Conservation (phyloP, 23 tunicate species). For the Diplosoma virens region DNA sequence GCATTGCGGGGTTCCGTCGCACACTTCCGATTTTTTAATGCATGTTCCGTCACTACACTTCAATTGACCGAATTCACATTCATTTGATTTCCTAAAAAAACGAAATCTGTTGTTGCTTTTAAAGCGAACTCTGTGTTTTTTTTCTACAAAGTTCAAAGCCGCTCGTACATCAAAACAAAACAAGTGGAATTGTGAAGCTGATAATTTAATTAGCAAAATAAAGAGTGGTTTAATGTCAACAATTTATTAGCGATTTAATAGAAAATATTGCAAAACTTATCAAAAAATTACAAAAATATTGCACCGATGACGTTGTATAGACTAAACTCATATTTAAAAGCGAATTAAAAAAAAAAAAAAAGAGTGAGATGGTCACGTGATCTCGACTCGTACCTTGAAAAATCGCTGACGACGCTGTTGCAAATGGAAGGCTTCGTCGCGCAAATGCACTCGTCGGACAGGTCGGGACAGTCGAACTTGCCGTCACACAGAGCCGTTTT, state of each 20-base stretch:
- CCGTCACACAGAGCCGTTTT: constrained; percentile 11
- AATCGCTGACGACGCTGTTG: neutral
- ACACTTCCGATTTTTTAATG: constrained; percentile 22
- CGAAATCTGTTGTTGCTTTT: neutral
- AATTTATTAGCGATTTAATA: too few species aligned
- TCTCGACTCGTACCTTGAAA: too few species aligned
- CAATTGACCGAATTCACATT: neutral
- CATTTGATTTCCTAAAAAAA: neutral
- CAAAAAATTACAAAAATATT: too few species aligned
- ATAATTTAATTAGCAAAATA: too few species aligned
- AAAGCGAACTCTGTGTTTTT: neutral
- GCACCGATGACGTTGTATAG: too few species aligned
- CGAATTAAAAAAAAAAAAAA: too few species aligned
- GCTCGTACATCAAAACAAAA: too few species aligned
- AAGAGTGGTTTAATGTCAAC: too few species aligned
- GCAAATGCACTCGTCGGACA: constrained; percentile 22
- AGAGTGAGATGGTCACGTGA: too few species aligned
- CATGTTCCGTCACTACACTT: constrained; percentile 52
- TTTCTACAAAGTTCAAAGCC: neutral
- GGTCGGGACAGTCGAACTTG: constrained; percentile 23
- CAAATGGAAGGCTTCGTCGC: neutral
- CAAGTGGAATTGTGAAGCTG: too few species aligned
- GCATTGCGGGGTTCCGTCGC: constrained; percentile 56
- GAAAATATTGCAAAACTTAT: too few species aligned
- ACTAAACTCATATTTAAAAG: too few species aligned